Evolutionary conservation across 2,888 invertebrate genomes (phyloP).

Genomic region (Trichogramma evanescens): DNA sequence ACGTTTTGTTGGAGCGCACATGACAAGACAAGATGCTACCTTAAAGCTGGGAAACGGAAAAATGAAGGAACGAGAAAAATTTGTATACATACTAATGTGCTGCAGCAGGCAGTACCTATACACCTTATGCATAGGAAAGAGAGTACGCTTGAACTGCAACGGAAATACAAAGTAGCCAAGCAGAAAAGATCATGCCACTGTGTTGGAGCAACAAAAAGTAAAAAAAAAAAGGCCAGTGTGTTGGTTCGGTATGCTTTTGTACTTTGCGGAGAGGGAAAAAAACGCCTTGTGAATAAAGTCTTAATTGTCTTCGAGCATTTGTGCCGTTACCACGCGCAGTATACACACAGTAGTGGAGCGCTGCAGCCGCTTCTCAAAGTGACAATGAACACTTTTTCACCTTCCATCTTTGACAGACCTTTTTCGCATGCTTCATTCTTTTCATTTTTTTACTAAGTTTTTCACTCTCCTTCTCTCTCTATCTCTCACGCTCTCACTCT

Average conservation of each 20-base stretch:
- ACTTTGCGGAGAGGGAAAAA: too few species aligned
- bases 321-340: slow-evolving; percentile 15
- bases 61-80: slow-evolving; percentile 1
- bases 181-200: background rate
- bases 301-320: slow-evolving; percentile 25
- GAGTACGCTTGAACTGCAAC: too few species aligned
- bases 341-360: slow-evolving; percentile 14
- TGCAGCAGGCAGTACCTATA: too few species aligned
- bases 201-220: background rate
- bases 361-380: slow-evolving; percentile 6
- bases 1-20: background rate
- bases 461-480: background rate
- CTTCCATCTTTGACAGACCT: background rate
- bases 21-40: too few species aligned
- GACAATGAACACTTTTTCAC: slow-evolving; percentile 10
- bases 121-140: too few species aligned
- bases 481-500: background rate
- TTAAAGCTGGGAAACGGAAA: background rate
- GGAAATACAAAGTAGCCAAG: background rate
- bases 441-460: background rate
- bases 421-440: slow-evolving; percentile 4
- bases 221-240: too few species aligned
- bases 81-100: too few species aligned
- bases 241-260: too few species aligned
- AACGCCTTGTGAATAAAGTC: slow-evolving; percentile 25